Conservation (phyloP, 2,888 invertebrate genomes). For the Dyspetes luteomarginatus region DNA sequence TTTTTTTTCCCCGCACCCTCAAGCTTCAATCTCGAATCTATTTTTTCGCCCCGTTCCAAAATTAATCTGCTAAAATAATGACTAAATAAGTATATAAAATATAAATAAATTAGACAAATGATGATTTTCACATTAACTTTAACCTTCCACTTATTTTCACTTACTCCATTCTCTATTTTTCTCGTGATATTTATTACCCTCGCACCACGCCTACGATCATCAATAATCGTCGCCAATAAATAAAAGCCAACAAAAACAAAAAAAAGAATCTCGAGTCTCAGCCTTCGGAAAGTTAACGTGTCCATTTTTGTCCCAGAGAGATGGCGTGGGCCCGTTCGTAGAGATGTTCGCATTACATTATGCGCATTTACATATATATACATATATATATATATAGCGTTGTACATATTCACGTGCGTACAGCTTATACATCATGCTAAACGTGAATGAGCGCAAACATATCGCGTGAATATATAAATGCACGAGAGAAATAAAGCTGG, state of each 20-base stretch:
- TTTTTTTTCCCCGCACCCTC: neutral
- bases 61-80: no score
- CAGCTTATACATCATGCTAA: conserved; percentile 68
- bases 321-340: conserved; percentile 50
- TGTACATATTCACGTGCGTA: conserved; percentile 56
- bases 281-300: conserved; percentile 42
- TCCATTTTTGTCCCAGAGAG: conserved; percentile 56
- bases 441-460: conserved; percentile 74
- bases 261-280: conserved; percentile 23
- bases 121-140: neutral
- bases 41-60: no score
- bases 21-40: neutral
- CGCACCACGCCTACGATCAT: neutral
- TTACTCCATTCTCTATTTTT: no score
- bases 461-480: conserved; percentile 76
- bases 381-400: conserved; percentile 22
- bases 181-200: neutral
- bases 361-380: conserved; percentile 44
- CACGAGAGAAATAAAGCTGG: conserved; percentile 74
- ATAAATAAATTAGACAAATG: no score
- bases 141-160: neutral
- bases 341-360: conserved; percentile 61
- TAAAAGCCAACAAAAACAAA: neutral
- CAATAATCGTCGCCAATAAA: conserved; percentile 1
- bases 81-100: no score